Conservation (phyloP, 37 sponge, comb jelly and placozoan genomes). For the Spongilla lacustris region DNA sequence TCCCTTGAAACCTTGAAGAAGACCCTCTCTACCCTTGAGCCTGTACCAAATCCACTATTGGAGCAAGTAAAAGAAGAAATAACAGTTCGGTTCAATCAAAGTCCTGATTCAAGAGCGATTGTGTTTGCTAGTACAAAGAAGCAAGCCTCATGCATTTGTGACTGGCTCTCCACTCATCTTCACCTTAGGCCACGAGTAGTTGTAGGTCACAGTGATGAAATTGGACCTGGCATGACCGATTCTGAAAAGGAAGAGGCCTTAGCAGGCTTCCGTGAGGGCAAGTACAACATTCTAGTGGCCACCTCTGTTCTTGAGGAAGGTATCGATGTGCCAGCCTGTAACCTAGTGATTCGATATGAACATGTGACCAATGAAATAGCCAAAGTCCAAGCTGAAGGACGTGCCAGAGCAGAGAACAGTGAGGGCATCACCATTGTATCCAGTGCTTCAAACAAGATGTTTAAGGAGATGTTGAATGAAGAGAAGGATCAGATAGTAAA, state of each 20-base stretch:
- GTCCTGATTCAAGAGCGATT: slow-evolving; percentile 30
- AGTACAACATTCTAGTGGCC: slow-evolving; percentile 65
- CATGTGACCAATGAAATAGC: slow-evolving; percentile 76
- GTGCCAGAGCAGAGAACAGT: slow-evolving; percentile 72
- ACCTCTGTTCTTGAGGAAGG: slow-evolving; percentile 86
- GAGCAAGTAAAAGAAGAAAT: slow-evolving; percentile 22
- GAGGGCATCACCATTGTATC: slow-evolving; percentile 46
- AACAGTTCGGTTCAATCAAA: neutral
- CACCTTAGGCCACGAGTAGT: slow-evolving; percentile 5
- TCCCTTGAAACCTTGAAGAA: neutral
- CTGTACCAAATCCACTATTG: slow-evolving; percentile 47
- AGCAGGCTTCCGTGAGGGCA: slow-evolving; percentile 47
- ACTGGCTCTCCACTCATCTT: slow-evolving; percentile 40
- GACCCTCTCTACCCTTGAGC: neutral
- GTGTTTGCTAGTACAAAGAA: slow-evolving; percentile 59
- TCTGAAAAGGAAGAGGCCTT: slow-evolving; percentile 58
- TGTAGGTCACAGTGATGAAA: slow-evolving; percentile 36
- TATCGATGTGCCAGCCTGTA: slow-evolving; percentile 73
- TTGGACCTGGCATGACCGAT: slow-evolving; percentile 43
- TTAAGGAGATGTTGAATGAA: slow-evolving; percentile 30
- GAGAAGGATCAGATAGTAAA: slow-evolving; percentile 37
- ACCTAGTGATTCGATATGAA: slow-evolving; percentile 79
- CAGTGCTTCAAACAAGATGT: slow-evolving; percentile 21
- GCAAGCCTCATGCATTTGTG: slow-evolving; percentile 33
- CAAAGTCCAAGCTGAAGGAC: slow-evolving; percentile 65